phyloP scores from a whole-genome alignment of 2,797 vertebrate species.

The Leptodactylus fallax region DNA sequence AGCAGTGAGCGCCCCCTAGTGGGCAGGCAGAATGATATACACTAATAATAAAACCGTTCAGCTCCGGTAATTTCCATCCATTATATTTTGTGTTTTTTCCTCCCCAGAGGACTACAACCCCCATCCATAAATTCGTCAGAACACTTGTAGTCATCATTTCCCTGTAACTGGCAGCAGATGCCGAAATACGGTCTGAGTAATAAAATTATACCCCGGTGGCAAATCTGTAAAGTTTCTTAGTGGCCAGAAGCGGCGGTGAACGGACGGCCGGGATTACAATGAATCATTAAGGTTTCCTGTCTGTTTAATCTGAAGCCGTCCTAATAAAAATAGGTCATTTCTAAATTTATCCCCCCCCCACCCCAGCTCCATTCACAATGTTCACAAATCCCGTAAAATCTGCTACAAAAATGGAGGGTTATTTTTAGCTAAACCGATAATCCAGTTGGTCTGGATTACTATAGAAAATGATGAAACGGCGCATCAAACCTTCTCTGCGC shows the following conservation, averaged over 20 bases:
- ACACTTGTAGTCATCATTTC: background rate
- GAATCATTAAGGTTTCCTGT: slow-evolving; percentile 46
- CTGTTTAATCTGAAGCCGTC: slow-evolving; percentile 30
- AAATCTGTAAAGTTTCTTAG: background rate
- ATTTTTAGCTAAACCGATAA: slow-evolving; percentile 35
- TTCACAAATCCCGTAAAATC: slow-evolving; percentile 31
- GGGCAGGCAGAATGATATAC: background rate
- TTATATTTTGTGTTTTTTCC: background rate
- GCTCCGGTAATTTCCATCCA: background rate
- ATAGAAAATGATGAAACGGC: background rate
- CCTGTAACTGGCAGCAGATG: slow-evolving; percentile 1
- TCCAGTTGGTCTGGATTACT: slow-evolving; percentile 30
- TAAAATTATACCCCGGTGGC: background rate
- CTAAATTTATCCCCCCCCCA: slow-evolving; percentile 39
- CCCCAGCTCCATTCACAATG: background rate
- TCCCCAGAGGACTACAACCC: background rate
- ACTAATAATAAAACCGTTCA: background rate
- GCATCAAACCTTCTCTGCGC: background rate
- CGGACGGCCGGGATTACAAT: background rate
- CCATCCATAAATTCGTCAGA: background rate
- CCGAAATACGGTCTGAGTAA: background rate
- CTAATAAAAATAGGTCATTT: slow-evolving; percentile 46
- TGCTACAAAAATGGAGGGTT: slow-evolving; percentile 12
- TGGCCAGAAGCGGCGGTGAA: background rate
- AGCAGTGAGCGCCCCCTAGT: background rate